Evolutionary conservation across 37 sponge, comb jelly and placozoan species (phyloP), one percentile per base, ranked within the genome.

Genomic region (Agelas oroides): DNA sequence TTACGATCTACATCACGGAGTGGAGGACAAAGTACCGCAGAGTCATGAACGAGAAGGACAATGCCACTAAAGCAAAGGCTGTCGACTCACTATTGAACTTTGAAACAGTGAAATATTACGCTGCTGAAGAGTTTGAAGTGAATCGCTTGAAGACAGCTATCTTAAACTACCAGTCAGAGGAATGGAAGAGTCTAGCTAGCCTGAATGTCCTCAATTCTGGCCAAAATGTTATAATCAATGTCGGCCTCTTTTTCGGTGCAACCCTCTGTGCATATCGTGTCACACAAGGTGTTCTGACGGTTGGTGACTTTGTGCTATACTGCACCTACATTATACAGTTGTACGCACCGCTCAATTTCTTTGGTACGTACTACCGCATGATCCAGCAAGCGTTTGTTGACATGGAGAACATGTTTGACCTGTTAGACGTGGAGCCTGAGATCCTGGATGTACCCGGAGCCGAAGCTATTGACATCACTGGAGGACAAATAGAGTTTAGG

Each of bases 321-420:
- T 88, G 81, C 52, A 93, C 97, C 30, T 99, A 99, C 80, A 91
- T 99, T 65, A 83, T 95, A 2, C 99, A 99, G 67, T 93, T 99
- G 38, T 99, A 97, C 75, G 84, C 89, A 8, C 99, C 99, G 0
- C 88, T 99, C 57, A 99, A 97, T 82, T 99, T 71, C 80, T 97
- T 99, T 79, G 99, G 99, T 17, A 95, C 96, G 32, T 93, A 95
- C 82, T 99, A 99, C 81, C 80, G 91, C 28, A 86, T 95, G 79
- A 95, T 99, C 32, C 99, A 99, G 67, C 96, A 97, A 70, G 92
- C 98, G 11, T 97, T 97, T 53, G 87, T 99, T 24, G 99, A 99
- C 76, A 97, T 99, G 99, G 99, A 99, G 89, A 99, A 99, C 82
- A 95, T 99, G 96, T 94, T 99, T 80, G 99, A 99, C 36, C 84